Base-by-base conservation (phyloP, 2,797 vertebrate genomes). In the Gambusia yucatana region DNA sequence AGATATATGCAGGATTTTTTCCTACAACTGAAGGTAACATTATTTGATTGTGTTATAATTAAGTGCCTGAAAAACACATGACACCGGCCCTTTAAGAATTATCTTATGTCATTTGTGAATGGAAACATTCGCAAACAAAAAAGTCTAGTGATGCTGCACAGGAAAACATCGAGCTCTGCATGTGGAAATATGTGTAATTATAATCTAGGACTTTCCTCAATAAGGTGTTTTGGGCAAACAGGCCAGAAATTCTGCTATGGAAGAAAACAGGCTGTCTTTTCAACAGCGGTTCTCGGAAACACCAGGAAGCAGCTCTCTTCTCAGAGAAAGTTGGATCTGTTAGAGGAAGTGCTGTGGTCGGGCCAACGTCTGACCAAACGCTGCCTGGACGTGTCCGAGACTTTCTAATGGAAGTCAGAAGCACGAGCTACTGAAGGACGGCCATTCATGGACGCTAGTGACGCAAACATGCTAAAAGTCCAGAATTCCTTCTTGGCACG, bases 191-290 rank as follows among this genome's bases (percentile, higher is more conserved):
- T 33, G 6, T 22, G 59, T 55, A n/a, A 48, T 47, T 78, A 20
- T 48, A 28, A 59, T 72, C 20, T 59, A 22, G 44, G 52, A 48
- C 36, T 63, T 73, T 72, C 43, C 33, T 48, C 48, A 17, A 50
- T 33, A 48, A 61, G 52, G 25, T 73, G 33, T 25, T 57, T 70
- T 76, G 30, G 41, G 25, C 67, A 22, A 84, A 55, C 70, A 46
- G n/a, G 22, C 44, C 73, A 11, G n/a, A 87, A 77, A 57, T 77
- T 86, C 81, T 73, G 73, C 65, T 57, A 17, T 9, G 13, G 72
- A 25, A 71, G 78, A 78, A 70, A 88, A 94, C 91, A 93, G 83
- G 76, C 75, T 3, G 84, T 2, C 86, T 85, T 87, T 90, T 88
- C 43, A 90, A 41, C 33, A 28, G 22, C 39, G 16, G 0, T 76